Evolutionary conservation across 2,113 vertebrate species (phyloP).

Genomic region (Rousettus leschenaultii): DNA sequence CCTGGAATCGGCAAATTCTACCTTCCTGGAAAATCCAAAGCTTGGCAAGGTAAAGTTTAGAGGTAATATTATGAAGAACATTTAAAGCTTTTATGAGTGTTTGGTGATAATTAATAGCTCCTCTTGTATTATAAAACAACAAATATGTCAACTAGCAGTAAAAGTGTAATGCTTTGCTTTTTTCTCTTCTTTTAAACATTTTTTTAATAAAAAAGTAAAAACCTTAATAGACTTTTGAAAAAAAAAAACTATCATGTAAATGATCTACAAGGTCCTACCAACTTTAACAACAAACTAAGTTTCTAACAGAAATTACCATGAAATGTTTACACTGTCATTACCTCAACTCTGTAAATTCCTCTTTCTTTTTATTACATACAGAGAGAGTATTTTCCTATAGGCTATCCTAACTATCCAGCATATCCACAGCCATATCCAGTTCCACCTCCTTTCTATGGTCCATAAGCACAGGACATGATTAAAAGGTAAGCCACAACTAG

Average conservation of each 20-base stretch:
- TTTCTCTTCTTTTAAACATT: background rate
- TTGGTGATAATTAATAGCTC: background rate
- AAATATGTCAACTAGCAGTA: background rate
- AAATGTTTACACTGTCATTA: background rate
- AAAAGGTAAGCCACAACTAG: background rate
- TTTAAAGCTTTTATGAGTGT: background rate
- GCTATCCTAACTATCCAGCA: fast-evolving
- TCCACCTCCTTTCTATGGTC: no score
- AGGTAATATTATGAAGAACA: background rate
- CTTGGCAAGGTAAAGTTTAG: background rate
- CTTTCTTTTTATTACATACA: background rate
- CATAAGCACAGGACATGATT: background rate
- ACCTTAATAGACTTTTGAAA: background rate
- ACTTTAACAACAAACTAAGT: background rate
- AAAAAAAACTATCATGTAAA: background rate
- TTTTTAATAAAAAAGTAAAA: background rate
- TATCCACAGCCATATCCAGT: no score
- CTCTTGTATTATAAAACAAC: background rate
- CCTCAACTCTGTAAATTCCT: background rate
- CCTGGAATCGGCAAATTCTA: background rate
- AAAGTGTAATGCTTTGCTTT: background rate
- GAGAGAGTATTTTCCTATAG: fast-evolving
- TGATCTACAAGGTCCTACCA: background rate
- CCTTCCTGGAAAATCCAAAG: background rate
- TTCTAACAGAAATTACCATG: background rate